phyloP scores from a whole-genome alignment of 2,888 invertebrate species.

The Ellobium chinense region DNA sequence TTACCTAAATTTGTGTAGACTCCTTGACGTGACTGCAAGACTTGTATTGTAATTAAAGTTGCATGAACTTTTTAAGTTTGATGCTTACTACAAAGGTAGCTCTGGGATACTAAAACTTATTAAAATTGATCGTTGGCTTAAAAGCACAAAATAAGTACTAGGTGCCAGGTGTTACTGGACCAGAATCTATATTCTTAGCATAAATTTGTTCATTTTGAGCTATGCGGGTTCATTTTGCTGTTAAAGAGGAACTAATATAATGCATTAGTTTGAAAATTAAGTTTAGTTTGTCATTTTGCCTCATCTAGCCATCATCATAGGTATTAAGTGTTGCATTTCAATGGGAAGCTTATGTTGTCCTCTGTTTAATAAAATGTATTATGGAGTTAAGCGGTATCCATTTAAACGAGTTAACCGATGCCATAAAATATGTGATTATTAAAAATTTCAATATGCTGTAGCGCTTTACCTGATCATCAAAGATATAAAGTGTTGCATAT shows the following conservation, averaged over 20 bases:
- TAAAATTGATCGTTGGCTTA: too few species aligned
- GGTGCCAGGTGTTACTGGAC: too few species aligned
- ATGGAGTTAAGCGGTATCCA: neutral
- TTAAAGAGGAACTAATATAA: neutral
- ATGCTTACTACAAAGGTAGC: too few species aligned
- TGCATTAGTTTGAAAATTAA: neutral
- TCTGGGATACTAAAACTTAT: too few species aligned
- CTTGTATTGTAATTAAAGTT: too few species aligned
- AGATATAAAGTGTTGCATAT: neutral
- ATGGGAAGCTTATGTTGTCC: neutral
- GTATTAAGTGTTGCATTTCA: neutral
- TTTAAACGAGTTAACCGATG: neutral
- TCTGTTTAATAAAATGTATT: neutral
- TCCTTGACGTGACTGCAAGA: too few species aligned
- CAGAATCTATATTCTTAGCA: too few species aligned
- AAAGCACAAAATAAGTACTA: too few species aligned
- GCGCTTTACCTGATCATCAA: neutral
- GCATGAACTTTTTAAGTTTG: too few species aligned
- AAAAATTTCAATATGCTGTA: neutral
- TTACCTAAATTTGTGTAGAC: too few species aligned
- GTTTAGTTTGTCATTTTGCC: neutral
- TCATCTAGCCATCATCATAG: neutral
- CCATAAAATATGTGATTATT: neutral
- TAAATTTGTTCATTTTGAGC: neutral
- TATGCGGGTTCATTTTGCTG: neutral